A percentile compares a stretch with the other conserved stretches of the same genome.
Conservation (phyloP, 2,797 vertebrate genomes). For the Catostomus latipinnis region DNA sequence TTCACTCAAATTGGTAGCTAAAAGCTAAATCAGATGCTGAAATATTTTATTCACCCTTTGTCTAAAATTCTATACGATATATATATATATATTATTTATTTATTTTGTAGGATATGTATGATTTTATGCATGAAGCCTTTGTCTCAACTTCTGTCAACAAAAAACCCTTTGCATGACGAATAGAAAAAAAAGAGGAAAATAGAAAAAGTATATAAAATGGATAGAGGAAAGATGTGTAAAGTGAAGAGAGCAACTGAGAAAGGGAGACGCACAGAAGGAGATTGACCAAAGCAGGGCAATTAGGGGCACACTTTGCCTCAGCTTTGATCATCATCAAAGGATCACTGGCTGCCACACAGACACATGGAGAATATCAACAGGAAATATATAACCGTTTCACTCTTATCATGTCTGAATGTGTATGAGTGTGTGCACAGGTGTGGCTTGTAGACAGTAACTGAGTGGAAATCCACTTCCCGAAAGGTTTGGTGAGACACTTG, state of each 20-base stretch:
- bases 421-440: constrained; percentile 16
- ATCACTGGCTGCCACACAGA: constrained; percentile 30
- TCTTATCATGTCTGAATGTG: constrained; percentile 39
- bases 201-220: background rate
- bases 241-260: background rate
- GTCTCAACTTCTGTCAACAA: background rate
- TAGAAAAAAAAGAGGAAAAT: background rate
- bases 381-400: constrained; percentile 53
- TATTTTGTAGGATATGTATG: no score
- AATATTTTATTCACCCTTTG: background rate
- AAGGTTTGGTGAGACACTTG: constrained; percentile 19
- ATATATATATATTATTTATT: no score
- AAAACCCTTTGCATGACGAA: background rate
- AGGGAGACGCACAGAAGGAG: background rate
- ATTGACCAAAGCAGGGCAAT: constrained; percentile 15
- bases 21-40: no score
- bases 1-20: no score
- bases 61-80: no score
- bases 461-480: constrained; percentile 11
- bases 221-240: background rate
- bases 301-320: constrained; percentile 36
- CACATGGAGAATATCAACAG: constrained; percentile 34
- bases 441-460: constrained; percentile 9
- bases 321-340: constrained; percentile 66
- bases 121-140: no score